phyloP scores from a whole-genome alignment of 2,888 invertebrate genomes.

The Drosophila gaucha region DNA sequence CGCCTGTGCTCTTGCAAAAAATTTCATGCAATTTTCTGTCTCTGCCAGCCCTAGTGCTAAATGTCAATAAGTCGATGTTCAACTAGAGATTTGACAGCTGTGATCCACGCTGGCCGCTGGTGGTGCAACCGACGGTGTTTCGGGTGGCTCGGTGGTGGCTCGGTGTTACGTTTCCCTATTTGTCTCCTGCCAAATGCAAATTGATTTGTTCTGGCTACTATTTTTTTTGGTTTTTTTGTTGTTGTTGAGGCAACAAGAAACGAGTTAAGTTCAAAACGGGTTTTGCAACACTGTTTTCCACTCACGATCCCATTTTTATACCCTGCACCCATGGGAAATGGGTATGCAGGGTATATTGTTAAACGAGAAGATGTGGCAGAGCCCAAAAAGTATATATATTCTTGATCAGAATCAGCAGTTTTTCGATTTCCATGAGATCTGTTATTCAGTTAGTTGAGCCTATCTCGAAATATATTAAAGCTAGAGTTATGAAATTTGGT shows the following conservation, averaged over 20 bases:
- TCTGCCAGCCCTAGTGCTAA: slow-evolving; percentile 4
- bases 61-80: slow-evolving; percentile 46
- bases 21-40: slow-evolving; percentile 14
- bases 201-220: slow-evolving; percentile 66
- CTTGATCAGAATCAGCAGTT: no score
- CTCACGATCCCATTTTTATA: background rate
- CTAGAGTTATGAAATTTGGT: background rate
- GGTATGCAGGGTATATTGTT: background rate
- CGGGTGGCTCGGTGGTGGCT: slow-evolving; percentile 30
- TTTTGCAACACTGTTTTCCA: slow-evolving; percentile 35
- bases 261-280: slow-evolving; percentile 47
- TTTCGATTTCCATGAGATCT: no score
- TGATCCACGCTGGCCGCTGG: slow-evolving; percentile 13
- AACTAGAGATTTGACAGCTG: slow-evolving; percentile 50
- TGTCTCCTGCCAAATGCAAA: slow-evolving; percentile 46
- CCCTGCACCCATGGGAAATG: background rate
- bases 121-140: slow-evolving; percentile 3
- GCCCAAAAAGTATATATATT: no score
- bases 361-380: no score
- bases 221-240: background rate
- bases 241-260: slow-evolving; percentile 13
- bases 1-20: slow-evolving; percentile 1
- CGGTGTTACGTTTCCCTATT: slow-evolving; percentile 39
- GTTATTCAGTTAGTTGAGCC: background rate
- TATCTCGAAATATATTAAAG: background rate